A percentile compares a stretch with the other conserved stretches of the same genome.
Evolutionary conservation across 2,888 invertebrate species (phyloP).

Genomic region (Melitaea athalia): DNA sequence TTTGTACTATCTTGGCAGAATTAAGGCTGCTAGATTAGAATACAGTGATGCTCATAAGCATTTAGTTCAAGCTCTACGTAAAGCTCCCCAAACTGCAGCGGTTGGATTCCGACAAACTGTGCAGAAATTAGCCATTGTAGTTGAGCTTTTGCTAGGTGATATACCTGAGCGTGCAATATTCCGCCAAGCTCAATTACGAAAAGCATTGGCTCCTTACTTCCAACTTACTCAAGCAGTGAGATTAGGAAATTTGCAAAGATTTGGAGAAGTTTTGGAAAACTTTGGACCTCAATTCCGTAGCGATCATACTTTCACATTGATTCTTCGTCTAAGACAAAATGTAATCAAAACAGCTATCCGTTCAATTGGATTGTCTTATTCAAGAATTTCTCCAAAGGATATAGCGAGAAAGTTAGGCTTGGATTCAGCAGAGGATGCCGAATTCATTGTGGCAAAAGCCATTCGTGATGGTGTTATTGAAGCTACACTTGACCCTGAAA

Average conservation of each 20-base stretch:
- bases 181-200: conserved; percentile 93
- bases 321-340: conserved; percentile 97
- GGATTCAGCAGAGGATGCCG: conserved; percentile 98
- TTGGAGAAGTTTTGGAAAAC: conserved; percentile 95
- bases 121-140: conserved; percentile 96
- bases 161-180: conserved; percentile 98
- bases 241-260: conserved; percentile 95
- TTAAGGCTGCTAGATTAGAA: conserved; percentile 98
- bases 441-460: conserved; percentile 99
- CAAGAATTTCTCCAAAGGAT: conserved; percentile 96
- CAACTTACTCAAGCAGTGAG: conserved; percentile 98
- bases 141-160: conserved; percentile 96
- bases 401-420: conserved; percentile 96
- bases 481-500: conserved; percentile 97
- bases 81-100: conserved; percentile 99
- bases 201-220: conserved; percentile 96
- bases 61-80: conserved; percentile 95
- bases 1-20: conserved; percentile 97
- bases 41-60: conserved; percentile 99
- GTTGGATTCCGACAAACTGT: conserved; percentile 99
- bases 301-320: conserved; percentile 98
- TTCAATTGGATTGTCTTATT: conserved; percentile 97
- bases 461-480: conserved; percentile 99
- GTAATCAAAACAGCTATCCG: conserved; percentile 99
- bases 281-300: conserved; percentile 95